Base-by-base conservation (phyloP, 2,797 vertebrate genomes). In the Mus minutoides region DNA sequence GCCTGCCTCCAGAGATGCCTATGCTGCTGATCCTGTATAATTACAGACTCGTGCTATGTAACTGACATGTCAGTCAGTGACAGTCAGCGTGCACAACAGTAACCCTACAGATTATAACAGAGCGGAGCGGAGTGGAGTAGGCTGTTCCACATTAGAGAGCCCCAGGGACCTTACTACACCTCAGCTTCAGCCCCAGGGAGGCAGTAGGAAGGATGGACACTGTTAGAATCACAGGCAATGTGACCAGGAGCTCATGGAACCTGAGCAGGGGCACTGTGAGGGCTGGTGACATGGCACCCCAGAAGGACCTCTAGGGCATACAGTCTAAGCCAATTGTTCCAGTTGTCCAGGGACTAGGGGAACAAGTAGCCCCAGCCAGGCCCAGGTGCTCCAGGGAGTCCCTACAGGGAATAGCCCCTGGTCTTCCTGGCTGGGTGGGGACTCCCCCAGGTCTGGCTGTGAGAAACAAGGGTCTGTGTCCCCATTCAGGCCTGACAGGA, bases 11-110 rank as follows among this genome's bases (percentile, higher is more conserved):
- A 60, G 31, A 17, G 75, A 40, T 19, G 56, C 8, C 86, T 4
- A 1, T 0, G 13, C 13, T 34, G 2, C 19, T 4, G 21, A 40
- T 16, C 40, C 0, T 1, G 8, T 71, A 21, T 71, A 71, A 37
- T 37, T 71, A 69, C 16, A 37, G 67, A 71, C n/a, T 71, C 67
- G 3, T 37, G 67, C 34, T 7, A 34, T 37, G 34, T 71, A 37
- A 10, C 34, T 21, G 67, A 71, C 67, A 10, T 37, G 67, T 71
- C n/a, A 37, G 34, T 71, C 67, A 71, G 34, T 21, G 34, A 37
- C 17, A 37, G 67, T 19, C 67, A n/a, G 34, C 9, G n/a, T 21
- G n/a, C n/a, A 71, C n/a, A 19, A 21, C 16, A 9, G n/a, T 71
- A 9, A 37, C 8, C 67, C 67, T 37, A 69, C 67, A 71, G 67